Evolutionary conservation across 2,797 vertebrate genomes (phyloP), one percentile per base, ranked within the genome.

Genomic region (Poecilia picta): DNA sequence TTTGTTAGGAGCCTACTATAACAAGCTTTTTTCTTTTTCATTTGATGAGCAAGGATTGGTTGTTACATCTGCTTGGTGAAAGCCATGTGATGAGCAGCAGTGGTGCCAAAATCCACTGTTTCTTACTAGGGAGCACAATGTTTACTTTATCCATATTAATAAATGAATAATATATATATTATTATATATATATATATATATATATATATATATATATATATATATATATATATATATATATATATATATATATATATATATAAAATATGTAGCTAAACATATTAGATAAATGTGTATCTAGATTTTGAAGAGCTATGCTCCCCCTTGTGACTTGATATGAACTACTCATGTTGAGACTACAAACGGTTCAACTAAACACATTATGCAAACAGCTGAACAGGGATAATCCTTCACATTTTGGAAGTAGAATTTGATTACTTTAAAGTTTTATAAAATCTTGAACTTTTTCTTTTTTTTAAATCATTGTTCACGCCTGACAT

Each of bases 401-500:
- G 11, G 31, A 53, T 12, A 23, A 36, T 5, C 2, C 11, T 73
- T 39, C 33, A 72, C 15, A 53, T 53, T 53, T 39, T 53, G 10
- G 25, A 46, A 46, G 41, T 45, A 2, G 0, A 66, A 28, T 70
- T 16, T 47, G 46, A 28, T 0, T 4, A 47, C n/a, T 73, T 66
- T 20, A 16, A n/a, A 43, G 39, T 36, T 20, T 13, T 16, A 68
- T 79, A 43, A 62, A 28, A 64, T 39, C 13, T 25, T 46, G 10
- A 81, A 75, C 59, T 51, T 33, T 73, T 53, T 46, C 18, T 53
- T 55, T 77, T 28, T 41, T 39, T 28, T 5, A 39, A 72, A 68
- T 78, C 49, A 70, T 25, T 74, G 4, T 81, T 87, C 73, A 76
- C 43, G 51, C 83, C 23, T 55, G 74, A 89, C 78, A 84, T 33